A percentile compares a stretch with the other conserved stretches of the same genome.
phyloP scores from a whole-genome alignment of 2,797 vertebrate genomes.

The Xiphorhynchus erythropygius region DNA sequence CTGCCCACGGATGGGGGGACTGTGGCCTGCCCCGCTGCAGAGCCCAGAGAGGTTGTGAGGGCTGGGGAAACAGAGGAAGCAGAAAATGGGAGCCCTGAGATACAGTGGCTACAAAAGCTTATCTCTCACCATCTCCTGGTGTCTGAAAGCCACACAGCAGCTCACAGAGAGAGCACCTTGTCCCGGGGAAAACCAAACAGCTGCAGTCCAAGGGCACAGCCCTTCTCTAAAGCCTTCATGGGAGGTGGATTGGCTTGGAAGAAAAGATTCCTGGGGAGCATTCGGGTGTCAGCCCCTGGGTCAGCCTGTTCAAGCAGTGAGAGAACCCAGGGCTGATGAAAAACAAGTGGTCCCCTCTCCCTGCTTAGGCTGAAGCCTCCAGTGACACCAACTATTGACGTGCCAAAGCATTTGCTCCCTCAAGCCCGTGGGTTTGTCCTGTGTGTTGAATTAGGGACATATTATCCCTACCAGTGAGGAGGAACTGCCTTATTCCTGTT shows the following conservation, averaged over 20 bases:
- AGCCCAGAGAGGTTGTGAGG: neutral
- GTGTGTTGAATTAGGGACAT: fast-evolving
- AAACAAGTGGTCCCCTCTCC: neutral
- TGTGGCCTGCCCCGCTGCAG: neutral
- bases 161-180: neutral
- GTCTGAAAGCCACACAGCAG: neutral
- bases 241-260: neutral
- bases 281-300: neutral
- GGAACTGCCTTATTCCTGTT: neutral
- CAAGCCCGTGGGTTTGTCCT: neutral
- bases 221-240: neutral
- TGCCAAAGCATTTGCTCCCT: neutral
- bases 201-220: neutral
- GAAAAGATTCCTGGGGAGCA: neutral
- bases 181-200: neutral
- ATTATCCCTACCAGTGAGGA: neutral
- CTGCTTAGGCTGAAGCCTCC: neutral
- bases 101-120: neutral
- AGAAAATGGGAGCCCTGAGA: neutral
- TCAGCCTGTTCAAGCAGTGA: neutral
- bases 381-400: fast-evolving
- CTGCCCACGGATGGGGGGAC: neutral
- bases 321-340: neutral
- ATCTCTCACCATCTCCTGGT: constrained; percentile 27
- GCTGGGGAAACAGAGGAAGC: neutral